Evolutionary conservation across 2,888 invertebrate species (phyloP).

Genomic region (Mycogona germanica): DNA sequence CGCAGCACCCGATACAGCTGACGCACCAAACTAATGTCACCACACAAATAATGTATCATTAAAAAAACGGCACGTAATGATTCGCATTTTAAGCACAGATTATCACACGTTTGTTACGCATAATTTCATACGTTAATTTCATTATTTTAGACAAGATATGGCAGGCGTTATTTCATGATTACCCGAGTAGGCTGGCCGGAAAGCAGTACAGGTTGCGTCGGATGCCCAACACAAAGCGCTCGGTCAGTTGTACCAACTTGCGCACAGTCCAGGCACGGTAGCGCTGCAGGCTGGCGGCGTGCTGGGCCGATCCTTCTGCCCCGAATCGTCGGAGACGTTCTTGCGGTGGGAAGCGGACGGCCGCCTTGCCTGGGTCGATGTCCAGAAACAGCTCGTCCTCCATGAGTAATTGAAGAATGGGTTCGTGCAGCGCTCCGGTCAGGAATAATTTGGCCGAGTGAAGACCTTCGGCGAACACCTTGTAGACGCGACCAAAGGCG

Average conservation of each 20-base stretch:
- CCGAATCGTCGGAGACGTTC: conserved; percentile 62
- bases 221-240: conserved; percentile 63
- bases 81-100: too few species aligned
- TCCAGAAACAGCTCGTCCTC: conserved; percentile 86
- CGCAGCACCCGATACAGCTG: conserved; percentile 61
- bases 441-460: conserved; percentile 87
- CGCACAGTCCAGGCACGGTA: conserved; percentile 68
- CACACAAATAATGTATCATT: too few species aligned
- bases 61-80: too few species aligned
- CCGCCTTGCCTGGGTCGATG: conserved; percentile 69
- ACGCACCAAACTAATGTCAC: too few species aligned
- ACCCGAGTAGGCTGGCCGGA: conserved; percentile 80
- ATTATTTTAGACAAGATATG: too few species aligned
- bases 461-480: conserved; percentile 75
- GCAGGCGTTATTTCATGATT: too few species aligned
- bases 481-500: conserved; percentile 75
- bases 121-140: too few species aligned
- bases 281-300: conserved; percentile 55
- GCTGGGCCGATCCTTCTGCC: conserved; percentile 56
- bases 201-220: conserved; percentile 78
- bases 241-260: conserved; percentile 63
- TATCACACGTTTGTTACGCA: too few species aligned
- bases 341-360: conserved; percentile 39
- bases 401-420: conserved; percentile 78
- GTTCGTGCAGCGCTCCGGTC: conserved; percentile 78